A percentile compares a stretch with the other conserved stretches of the same genome.
Evolutionary conservation across 2,888 invertebrate genomes (phyloP).

Genomic region (Toxonevra muliebris): DNA sequence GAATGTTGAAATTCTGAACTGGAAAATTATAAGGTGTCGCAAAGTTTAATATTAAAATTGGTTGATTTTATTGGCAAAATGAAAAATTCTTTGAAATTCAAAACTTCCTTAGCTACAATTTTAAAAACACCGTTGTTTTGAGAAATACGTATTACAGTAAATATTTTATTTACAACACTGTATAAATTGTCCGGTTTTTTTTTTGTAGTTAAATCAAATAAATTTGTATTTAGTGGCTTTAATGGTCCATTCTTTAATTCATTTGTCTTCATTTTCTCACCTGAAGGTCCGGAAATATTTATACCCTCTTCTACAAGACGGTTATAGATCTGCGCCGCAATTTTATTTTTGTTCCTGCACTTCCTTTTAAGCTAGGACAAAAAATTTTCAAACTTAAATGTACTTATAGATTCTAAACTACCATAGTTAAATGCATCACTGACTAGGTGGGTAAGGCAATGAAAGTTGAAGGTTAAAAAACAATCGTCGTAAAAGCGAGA

Average conservation of each 20-base stretch:
- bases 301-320: constrained; percentile 20
- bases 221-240: constrained; percentile 5
- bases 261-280: background rate
- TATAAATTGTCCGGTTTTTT: background rate
- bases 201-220: constrained; percentile 9
- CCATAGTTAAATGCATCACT: constrained; percentile 28
- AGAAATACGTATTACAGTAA: background rate
- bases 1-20: too few relatives aligned
- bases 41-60: too few relatives aligned
- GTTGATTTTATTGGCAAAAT: too few relatives aligned
- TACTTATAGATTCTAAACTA: constrained; percentile 26
- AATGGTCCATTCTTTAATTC: background rate
- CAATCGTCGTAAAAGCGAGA: constrained; percentile 22
- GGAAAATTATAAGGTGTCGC: too few relatives aligned
- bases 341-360: constrained; percentile 17
- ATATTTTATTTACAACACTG: background rate
- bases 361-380: constrained; percentile 22
- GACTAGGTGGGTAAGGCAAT: constrained; percentile 30
- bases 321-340: constrained; percentile 24
- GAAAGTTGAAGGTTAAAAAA: constrained; percentile 30
- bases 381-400: constrained; percentile 30
- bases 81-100: too few relatives aligned
- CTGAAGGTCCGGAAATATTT: background rate
- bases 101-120: too few relatives aligned
- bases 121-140: too few relatives aligned